Evolutionary conservation across 1,140 invertebrate species (phyloP), one percentile per base, ranked within the genome.

Genomic region (Polypedilum vanderplanki): DNA sequence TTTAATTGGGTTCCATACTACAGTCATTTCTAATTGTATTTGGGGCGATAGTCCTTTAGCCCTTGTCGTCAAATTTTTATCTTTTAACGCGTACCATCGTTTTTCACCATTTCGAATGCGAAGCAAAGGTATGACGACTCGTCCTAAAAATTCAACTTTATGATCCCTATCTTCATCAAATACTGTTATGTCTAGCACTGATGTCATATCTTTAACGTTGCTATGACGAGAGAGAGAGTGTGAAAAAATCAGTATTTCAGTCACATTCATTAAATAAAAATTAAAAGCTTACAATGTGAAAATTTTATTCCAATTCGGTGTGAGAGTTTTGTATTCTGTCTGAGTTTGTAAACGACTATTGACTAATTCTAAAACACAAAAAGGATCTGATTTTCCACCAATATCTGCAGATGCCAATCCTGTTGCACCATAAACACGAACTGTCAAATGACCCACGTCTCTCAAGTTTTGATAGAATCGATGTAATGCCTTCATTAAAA

Each of bases 131-230:
- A 99, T 91, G 3, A 90, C 90, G 10, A 99, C 85, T 84, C 95
- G 97, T 5, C 98, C 98, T 0, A 99, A 85, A 83, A 99, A 99
- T 83, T 99, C 97, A 0, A 96, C 93, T 83, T 98, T 98, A 81
- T 98, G 97, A 83, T 99, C 96, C 76, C 94, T 87, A 84, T 99
- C 98, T 84, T 99, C 98, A 81, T 99, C 98, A 82, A 93, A 99
- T 33, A 74, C 73, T 0, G 97, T 99, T n/a, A 99, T 86, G 82
- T 99, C 97, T 73, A 99, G 83, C 20, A 96, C 90, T 46, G 95
- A 94, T 79, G 98, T 97, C 74, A 99, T 97, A 82, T 99, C 98
- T 81, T 97, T 97, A 0, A 99, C 92, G 82, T 96, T 94, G 81
- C 95, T 97, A 83, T 70, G 46, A 83, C 67, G 46, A n/a, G 46